Base-by-base conservation (phyloP, 2,797 vertebrate genomes). In the Tadarida brasiliensis region DNA sequence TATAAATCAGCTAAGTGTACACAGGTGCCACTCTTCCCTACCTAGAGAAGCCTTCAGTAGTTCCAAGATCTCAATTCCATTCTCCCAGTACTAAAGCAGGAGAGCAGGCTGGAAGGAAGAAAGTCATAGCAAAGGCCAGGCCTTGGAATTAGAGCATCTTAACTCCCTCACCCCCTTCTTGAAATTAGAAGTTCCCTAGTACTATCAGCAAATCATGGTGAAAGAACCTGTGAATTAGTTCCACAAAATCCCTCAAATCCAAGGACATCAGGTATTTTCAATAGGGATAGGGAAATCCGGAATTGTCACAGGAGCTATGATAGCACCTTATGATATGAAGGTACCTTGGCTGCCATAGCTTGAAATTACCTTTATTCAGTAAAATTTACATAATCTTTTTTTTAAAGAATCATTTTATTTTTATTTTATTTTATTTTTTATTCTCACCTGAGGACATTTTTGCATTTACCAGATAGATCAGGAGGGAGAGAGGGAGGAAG, bases 371-470 rank as follows among this genome's bases (percentile, higher is more conserved):
- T 97, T 92, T 74, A 93, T 94, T 96, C 74, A 47, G 76, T 84
- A 90, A 76, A 96, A 96, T 94, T 96, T 92, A 68, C 63, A 88
- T 89, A 93, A 80, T 57, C 30, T 82, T 49, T 96, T 44, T 7
- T 44, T 44, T 44, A 44, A 44, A 44, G 39, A 44, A 44, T 44
- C 7, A 44, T 44, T 44, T 44, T 44, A 44, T 44, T 44, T 44
- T 44, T 44, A 44, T 44, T 44, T 44, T 44, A 44, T 44, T 44
- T 44, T 5, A 5, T 44, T 44, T 44, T 44, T 44, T 44, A 44
- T 44, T 4, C 39, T 44, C 39, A 44, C 39, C 39, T 44, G 39
- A 44, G 39, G 39, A 44, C 39, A 44, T 44, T 44, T 44, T 44
- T 44, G 39, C 39, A 44, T 44, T 44, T 7, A 44, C 7, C 39